Conservation (phyloP, 2,888 invertebrate species). For the Rhorus exstirpatorius region DNA sequence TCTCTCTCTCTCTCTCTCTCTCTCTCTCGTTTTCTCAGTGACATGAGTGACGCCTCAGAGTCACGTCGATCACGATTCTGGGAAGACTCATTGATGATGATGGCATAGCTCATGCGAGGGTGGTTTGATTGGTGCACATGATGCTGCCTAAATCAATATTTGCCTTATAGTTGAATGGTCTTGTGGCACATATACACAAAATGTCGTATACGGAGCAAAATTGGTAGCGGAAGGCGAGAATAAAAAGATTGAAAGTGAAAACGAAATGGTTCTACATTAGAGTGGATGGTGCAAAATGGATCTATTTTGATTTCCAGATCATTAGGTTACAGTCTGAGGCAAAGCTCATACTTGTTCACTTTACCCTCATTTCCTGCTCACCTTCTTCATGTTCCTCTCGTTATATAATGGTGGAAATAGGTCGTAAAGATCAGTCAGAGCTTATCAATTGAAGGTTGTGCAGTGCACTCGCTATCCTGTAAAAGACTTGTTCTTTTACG, state of each 20-base stretch:
- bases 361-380: conserved; percentile 16
- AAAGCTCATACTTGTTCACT: conserved; percentile 30
- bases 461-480: conserved; percentile 17
- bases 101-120: conserved; percentile 49
- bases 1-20: conserved; percentile 9
- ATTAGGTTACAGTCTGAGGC: background rate
- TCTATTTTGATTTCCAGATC: background rate
- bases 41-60: conserved; percentile 65
- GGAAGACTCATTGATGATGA: conserved; percentile 60
- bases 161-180: conserved; percentile 37
- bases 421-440: conserved; percentile 54
- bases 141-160: conserved; percentile 51
- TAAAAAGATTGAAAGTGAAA: background rate
- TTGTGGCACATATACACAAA: background rate
- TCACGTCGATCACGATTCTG: conserved; percentile 71
- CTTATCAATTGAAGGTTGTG: conserved; percentile 50
- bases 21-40: conserved; percentile 36
- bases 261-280: background rate
- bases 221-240: background rate
- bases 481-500: conserved; percentile 33
- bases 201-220: background rate
- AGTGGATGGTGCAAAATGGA: background rate
- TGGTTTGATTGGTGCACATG: conserved; percentile 41
- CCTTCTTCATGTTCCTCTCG: conserved; percentile 23
- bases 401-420: conserved; percentile 43